phyloP scores from a whole-genome alignment of 1,140 invertebrate genomes.

The Ganaspis sp. region DNA sequence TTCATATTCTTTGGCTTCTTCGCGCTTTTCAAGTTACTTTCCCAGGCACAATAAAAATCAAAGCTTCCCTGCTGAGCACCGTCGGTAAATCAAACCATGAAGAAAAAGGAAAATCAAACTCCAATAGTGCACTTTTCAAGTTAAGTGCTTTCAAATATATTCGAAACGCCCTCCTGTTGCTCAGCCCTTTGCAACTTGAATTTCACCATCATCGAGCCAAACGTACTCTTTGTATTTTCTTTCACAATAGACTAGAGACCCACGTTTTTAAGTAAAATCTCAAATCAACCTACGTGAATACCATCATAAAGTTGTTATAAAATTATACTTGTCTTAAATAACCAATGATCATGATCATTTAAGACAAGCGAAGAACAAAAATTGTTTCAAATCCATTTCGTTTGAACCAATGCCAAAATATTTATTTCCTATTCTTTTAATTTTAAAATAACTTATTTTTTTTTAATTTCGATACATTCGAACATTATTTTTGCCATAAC shows the following conservation, averaged over 20 bases:
- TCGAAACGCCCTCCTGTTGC: constrained; percentile 50
- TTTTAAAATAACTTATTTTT: no score
- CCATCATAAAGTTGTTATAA: no score
- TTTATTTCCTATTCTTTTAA: no score
- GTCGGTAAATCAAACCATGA: constrained; percentile 57
- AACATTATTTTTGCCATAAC: no score
- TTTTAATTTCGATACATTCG: no score
- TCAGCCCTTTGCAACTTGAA: constrained; percentile 52
- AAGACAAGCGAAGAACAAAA: no score
- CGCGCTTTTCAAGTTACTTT: not conserved
- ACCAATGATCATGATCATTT: no score
- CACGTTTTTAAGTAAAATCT: constrained; percentile 27
- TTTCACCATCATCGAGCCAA: constrained; percentile 48
- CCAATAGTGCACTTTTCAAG: constrained; percentile 42
- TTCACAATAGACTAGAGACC: constrained; percentile 28
- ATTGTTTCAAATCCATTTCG: no score
- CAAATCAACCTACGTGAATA: not conserved
- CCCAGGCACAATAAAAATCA: constrained; percentile 35
- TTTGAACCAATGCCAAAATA: no score
- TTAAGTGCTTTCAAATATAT: constrained; percentile 59
- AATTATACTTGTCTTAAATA: no score
- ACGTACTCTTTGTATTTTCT: constrained; percentile 46
- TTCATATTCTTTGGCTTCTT: not conserved
- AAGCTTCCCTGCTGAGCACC: constrained; percentile 25
- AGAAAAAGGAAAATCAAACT: constrained; percentile 50